phyloP scores from a whole-genome alignment of 2,888 invertebrate genomes.

The Tinea trinotella region DNA sequence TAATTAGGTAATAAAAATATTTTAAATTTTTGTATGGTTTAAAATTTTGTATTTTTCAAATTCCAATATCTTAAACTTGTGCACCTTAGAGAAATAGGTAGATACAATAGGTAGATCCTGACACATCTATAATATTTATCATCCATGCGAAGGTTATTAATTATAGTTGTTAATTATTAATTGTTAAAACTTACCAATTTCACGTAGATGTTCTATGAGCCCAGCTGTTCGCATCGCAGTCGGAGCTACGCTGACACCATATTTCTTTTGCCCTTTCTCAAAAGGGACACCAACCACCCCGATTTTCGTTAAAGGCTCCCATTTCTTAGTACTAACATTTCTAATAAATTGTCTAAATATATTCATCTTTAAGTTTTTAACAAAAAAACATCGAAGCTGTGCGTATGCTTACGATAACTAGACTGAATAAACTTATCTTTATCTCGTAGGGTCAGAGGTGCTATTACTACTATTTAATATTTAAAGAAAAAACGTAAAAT shows the following conservation, averaged over 20 bases:
- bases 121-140: no score
- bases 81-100: no score
- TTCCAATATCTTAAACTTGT: no score
- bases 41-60: no score
- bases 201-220: constrained; percentile 72
- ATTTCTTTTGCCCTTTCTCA: constrained; percentile 81
- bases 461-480: background rate
- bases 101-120: no score
- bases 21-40: no score
- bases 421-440: constrained; percentile 7
- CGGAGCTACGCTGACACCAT: constrained; percentile 81
- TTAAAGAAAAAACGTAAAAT: background rate
- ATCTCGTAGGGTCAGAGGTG: constrained; percentile 6
- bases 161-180: no score
- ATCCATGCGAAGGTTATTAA: no score
- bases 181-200: constrained; percentile 66
- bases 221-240: constrained; percentile 76
- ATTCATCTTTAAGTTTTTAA: constrained; percentile 40
- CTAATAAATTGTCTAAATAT: constrained; percentile 32
- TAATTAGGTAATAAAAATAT: no score
- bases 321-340: constrained; percentile 45
- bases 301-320: constrained; percentile 61
- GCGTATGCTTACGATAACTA: background rate
- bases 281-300: constrained; percentile 88
- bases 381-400: background rate